These are phyloP conservation scores for Myioborus melanocephalus DNA, from an alignment of 2,797 vertebrate genomes.

Conservation along the genomic window DNA sequence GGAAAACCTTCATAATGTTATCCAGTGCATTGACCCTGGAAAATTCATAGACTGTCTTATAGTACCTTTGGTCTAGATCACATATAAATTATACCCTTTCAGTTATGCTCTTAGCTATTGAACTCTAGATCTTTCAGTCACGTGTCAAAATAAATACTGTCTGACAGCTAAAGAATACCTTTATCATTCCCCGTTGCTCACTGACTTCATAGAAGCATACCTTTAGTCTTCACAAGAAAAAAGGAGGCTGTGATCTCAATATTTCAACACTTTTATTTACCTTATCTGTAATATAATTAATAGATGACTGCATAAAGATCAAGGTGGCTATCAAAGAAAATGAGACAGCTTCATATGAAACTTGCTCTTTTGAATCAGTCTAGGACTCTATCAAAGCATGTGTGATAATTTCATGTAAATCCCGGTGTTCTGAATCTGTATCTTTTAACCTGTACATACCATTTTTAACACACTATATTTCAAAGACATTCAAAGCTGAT, in stretches of 20 bases:
- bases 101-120: conserved; percentile 5
- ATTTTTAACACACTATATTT: conserved; percentile 73
- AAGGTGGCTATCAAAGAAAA: conserved; percentile 79
- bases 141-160: conserved; percentile 63
- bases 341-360: conserved; percentile 70
- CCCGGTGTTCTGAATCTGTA: conserved; percentile 72
- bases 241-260: conserved; percentile 76
- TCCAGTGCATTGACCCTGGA: neutral
- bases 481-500: conserved; percentile 71
- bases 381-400: conserved; percentile 78
- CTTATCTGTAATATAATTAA: conserved; percentile 82
- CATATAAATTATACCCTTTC: conserved; percentile 13
- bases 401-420: conserved; percentile 82
- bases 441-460: conserved; percentile 77
- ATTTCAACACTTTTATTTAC: conserved; percentile 78
- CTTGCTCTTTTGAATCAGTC: conserved; percentile 75
- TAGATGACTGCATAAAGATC: conserved; percentile 77
- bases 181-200: conserved; percentile 50
- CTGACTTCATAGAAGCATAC: conserved; percentile 71
- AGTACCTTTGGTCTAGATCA: neutral
- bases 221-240: conserved; percentile 75
- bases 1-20: neutral
- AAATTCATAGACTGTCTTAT: neutral
- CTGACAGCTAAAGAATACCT: conserved; percentile 55
- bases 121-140: conserved; percentile 67